Evolutionary conservation across 2,888 invertebrate species (phyloP), one percentile per base, ranked within the genome.

Genomic region (Aporophyla nigra): DNA sequence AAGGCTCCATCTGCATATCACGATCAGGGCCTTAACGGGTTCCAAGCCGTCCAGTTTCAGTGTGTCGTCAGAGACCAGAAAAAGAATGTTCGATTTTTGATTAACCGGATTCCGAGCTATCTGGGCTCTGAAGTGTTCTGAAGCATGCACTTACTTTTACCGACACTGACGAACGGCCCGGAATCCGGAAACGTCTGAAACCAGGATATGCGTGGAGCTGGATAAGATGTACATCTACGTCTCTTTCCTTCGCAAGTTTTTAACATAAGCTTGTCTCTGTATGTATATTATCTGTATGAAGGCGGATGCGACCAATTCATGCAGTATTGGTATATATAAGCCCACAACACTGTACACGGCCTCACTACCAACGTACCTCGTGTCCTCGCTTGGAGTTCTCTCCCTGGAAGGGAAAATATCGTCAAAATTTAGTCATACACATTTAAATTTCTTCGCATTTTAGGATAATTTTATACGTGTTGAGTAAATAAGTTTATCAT

Each of bases 301-400:
- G 74, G 82, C 82, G 59, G 51, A 76, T 86, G 86, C 86, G 65
- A 86, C 76, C 82, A 86, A 84, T 84, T 83, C 87, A 87, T 87
- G 87, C 87, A 87, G 83, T 82, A 83, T 87, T 80, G 86, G 76
- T 87, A 58, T 75, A 73, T 9, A 54, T 74, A 86, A 86, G 84
- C 84, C 79, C 78, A 87, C 84, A 81, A 86, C 76, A 81, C 74
- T 87, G 75, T 79, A 81, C 87, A 86, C 75, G 84, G 84, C 75
- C 74, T 80, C 61, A 65, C 84, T 87, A 86, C 82, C 66, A 77
- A 87, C 87, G 78, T 87, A 87, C 87, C 87, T 87, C 87, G 46
- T 86, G 84, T 88, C 86, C 88, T 84, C 87, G 84, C 65, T 87
- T 87, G 81, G 87, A 87, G 87, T 86, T 87, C 72, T 87, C 87